Percentiles rank a stretch among this genome's conserved stretches.
phyloP scores from a whole-genome alignment of 92 coral and sea anemone species.

The Phenganax marumi region DNA sequence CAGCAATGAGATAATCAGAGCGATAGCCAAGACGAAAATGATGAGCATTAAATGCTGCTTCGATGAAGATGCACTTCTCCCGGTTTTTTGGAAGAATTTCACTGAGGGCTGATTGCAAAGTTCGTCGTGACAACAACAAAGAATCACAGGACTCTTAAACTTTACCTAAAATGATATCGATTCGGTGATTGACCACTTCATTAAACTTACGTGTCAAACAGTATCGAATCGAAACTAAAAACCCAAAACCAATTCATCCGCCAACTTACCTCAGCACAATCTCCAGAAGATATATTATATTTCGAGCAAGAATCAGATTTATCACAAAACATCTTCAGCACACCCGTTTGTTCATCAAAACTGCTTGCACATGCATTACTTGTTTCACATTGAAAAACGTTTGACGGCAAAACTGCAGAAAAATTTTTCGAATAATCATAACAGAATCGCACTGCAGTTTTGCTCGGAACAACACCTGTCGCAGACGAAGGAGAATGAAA shows the following conservation, averaged over 20 bases:
- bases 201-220: too few relatives aligned
- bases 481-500: not conserved
- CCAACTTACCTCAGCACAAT: slow-evolving; percentile 21
- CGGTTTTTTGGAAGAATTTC: slow-evolving; percentile 4
- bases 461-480: not conserved
- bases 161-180: not conserved
- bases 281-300: slow-evolving; percentile 9
- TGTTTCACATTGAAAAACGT: slow-evolving; percentile 1
- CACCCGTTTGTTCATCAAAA: not conserved
- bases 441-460: not conserved
- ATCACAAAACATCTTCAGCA: slow-evolving; percentile 24
- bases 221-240: not conserved
- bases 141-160: not conserved
- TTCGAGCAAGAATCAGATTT: not conserved
- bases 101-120: slow-evolving; percentile 14
- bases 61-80: not conserved
- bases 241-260: not conserved
- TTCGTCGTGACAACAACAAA: slow-evolving; percentile 28
- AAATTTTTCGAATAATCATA: not conserved
- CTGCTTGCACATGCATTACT: not conserved
- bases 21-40: not conserved
- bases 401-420: not conserved
- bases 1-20: slow-evolving; percentile 9
- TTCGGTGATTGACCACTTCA: not conserved
- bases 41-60: not conserved